Conservation (phyloP, 2,888 invertebrate genomes). For the Tipula vernalis region DNA sequence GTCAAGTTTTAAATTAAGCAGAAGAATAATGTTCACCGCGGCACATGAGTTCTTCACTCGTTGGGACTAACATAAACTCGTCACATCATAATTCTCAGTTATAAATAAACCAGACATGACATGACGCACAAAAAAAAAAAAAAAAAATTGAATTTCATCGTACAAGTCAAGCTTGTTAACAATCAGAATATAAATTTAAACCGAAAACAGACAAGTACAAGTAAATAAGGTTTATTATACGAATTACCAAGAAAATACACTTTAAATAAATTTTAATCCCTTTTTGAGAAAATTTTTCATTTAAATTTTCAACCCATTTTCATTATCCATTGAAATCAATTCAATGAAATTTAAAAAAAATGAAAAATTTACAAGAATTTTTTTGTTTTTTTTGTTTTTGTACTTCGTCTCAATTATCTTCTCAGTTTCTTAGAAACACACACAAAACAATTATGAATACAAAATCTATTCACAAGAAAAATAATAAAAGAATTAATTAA, state of each 20-base stretch:
- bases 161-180: background rate
- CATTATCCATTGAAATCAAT: background rate
- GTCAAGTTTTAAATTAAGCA: no score
- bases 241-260: background rate
- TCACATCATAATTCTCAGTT: no score
- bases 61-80: no score
- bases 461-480: background rate
- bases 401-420: background rate
- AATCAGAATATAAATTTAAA: background rate
- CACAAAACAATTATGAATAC: background rate
- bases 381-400: background rate
- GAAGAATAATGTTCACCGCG: no score
- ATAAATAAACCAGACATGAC: no score
- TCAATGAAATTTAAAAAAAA: background rate
- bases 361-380: background rate
- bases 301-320: background rate
- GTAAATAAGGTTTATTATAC: background rate
- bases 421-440: background rate
- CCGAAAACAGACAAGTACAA: background rate
- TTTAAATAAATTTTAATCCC: background rate
- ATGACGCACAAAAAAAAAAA: no score
- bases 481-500: background rate
- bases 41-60: no score
- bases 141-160: no score
- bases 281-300: background rate